Conservation (phyloP, 2,888 invertebrate species). For the Aethes cnicana region DNA sequence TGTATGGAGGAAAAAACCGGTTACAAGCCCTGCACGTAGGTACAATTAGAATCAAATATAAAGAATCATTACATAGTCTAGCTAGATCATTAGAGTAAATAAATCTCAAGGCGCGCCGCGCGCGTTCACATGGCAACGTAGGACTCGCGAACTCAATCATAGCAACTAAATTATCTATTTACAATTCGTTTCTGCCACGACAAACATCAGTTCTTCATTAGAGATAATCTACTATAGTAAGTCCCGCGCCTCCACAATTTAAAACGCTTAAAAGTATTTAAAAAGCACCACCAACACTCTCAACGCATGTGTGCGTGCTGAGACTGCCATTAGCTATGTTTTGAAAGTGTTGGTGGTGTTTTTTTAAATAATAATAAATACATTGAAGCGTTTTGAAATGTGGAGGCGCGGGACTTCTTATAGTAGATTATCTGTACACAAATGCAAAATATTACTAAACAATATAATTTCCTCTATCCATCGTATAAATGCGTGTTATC, state of each 20-base stretch:
- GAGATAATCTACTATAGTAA: too few relatives aligned
- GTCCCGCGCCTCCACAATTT: too few relatives aligned
- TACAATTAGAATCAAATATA: conserved; percentile 54
- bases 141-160: conserved; percentile 53
- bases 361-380: too few relatives aligned
- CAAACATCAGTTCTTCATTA: conserved; percentile 50
- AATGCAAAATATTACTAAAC: conserved; percentile 58
- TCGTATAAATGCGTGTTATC: conserved; percentile 63
- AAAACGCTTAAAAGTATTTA: too few relatives aligned
- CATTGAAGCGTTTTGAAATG: too few relatives aligned
- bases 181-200: conserved; percentile 46
- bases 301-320: too few relatives aligned
- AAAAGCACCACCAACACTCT: too few relatives aligned
- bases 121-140: conserved; percentile 56
- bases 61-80: conserved; percentile 54
- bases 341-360: too few relatives aligned
- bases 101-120: conserved; percentile 52
- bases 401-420: too few relatives aligned
- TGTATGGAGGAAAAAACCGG: too few relatives aligned
- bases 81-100: conserved; percentile 49
- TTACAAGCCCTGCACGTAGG: conserved; percentile 34
- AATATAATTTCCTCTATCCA: conserved; percentile 54
- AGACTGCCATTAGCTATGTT: too few relatives aligned
- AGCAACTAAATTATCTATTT: conserved; percentile 51
- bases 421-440: too few relatives aligned